Evolutionary conservation across 2,888 invertebrate genomes (phyloP).

Genomic region (Rhagium mordax): DNA sequence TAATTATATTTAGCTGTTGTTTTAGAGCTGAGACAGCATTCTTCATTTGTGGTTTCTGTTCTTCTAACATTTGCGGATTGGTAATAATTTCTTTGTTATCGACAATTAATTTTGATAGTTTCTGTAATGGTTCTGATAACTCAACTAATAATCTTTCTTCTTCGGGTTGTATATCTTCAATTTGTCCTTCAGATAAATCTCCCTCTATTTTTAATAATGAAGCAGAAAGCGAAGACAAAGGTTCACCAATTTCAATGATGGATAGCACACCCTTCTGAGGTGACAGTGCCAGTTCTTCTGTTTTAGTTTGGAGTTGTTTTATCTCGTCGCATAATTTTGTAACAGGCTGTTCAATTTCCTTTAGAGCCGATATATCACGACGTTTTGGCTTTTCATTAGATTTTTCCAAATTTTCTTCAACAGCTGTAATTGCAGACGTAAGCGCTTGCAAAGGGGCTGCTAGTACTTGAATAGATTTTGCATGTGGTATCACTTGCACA

Average conservation of each 20-base stretch:
- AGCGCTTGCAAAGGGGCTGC: slow-evolving; percentile 40
- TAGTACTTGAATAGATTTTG: slow-evolving; percentile 27
- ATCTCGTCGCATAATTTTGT: not conserved
- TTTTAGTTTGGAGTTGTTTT: slow-evolving; percentile 9
- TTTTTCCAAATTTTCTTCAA: slow-evolving; percentile 25
- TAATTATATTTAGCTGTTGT: slow-evolving; percentile 38
- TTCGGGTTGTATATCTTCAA: slow-evolving; percentile 6
- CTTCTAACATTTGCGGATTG: slow-evolving; percentile 42
- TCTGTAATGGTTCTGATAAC: slow-evolving; percentile 10
- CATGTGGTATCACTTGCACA: not conserved
- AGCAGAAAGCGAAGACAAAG: not conserved
- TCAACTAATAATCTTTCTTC: not conserved
- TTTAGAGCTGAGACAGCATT: slow-evolving; percentile 45
- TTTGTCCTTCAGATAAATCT: not conserved
- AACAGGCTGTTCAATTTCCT: slow-evolving; percentile 9
- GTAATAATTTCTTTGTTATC: slow-evolving; percentile 23
- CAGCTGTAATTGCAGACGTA: slow-evolving; percentile 32
- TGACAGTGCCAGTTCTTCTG: not conserved
- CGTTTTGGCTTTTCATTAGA: slow-evolving; percentile 7
- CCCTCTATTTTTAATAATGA: not conserved
- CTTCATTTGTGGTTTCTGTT: slow-evolving; percentile 46
- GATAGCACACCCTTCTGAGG: not conserved
- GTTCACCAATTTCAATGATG: not conserved
- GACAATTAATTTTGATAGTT: slow-evolving; percentile 25
- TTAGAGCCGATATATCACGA: not conserved